phyloP scores from a whole-genome alignment of 1,140 invertebrate genomes.

The Brachionus calyciflorus region DNA sequence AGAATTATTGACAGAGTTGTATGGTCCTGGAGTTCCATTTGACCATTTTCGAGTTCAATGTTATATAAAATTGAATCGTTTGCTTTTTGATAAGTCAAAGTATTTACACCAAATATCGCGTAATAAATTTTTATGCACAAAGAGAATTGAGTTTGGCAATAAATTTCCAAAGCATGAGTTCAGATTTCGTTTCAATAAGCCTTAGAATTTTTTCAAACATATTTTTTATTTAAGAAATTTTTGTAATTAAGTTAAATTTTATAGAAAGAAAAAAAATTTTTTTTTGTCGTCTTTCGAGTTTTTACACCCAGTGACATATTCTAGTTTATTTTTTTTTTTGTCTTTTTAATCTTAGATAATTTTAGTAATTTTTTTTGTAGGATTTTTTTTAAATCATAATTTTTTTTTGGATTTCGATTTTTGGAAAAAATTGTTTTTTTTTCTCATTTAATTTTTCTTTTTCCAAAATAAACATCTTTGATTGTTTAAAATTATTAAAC shows the following conservation, averaged over 20 bases:
- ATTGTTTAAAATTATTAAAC: no score
- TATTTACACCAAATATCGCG: constrained; percentile 15
- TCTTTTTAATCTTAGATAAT: no score
- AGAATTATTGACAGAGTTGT: constrained; percentile 8
- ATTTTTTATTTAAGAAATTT: not conserved
- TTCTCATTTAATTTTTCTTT: no score
- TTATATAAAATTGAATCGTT: constrained; percentile 17
- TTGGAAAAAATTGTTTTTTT: no score
- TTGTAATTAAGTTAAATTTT: constrained; percentile 42
- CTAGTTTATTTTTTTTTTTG: not conserved
- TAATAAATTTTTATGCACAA: constrained; percentile 1
- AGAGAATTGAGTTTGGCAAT: constrained; percentile 29
- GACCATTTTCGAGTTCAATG: constrained; percentile 36
- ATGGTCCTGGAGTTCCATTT: constrained; percentile 12
- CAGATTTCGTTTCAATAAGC: constrained; percentile 23
- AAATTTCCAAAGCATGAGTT: constrained; percentile 45
- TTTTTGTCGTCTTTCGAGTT: not conserved
- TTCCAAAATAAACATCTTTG: no score
- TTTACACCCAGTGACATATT: not conserved
- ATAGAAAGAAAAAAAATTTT: constrained; percentile 8
- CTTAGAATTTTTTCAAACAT: not conserved
- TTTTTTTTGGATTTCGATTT: no score
- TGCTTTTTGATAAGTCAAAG: constrained; percentile 25
- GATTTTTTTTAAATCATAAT: not conserved
- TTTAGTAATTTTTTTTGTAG: constrained; percentile 4